Base-by-base conservation (phyloP, 2,888 invertebrate genomes). In the Pemphredon lugubris region DNA sequence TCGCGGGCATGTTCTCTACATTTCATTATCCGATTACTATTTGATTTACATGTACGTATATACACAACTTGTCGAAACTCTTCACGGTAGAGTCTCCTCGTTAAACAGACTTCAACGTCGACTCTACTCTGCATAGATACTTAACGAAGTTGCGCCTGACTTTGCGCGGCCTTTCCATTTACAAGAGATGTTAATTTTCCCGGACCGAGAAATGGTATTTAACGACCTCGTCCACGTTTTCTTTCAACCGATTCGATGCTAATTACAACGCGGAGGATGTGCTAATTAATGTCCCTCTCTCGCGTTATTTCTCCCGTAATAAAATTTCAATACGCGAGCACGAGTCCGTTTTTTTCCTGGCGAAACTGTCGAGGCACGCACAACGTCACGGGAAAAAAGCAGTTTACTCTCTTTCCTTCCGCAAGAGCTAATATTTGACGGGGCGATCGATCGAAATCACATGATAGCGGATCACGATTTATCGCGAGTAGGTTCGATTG, bases 101-200 rank as follows among this genome's bases (percentile, higher is more conserved):
- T 76, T 66, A 61, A 76, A 55, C 26, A 23, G 37, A 47, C 57
- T 66, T 63, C 59, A 63, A 20, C 48, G 20, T 16, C 23, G 23
- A 34, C 30, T 20, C 32, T 26, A 13, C 40, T 16, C 39, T 11
- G 42, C 50, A n/a, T 44, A 39, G 61, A 69, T 63, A 58, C 75
- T 71, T 55, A 67, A 78, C 47, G 60, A 67, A 74, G 54, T 58
- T 74, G 50, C 51, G 7, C 26, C 45, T 32, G 51, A 60, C 63
- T 74, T 57, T 51, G 47, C 20, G 16, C 54, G 30, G n/a, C 47
- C 60, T 39, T 77, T 66, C 68, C 58, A 64, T 66, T 53, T 60
- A 48, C 34, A 47, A 60, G 45, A 59, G 30, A 60, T 26, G 50
- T 68, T 73, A 68, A 70, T 66, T 60, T 59, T 47, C 50, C 26